phyloP scores from a whole-genome alignment of 2,888 invertebrate species.

The Nyleta sp. region DNA sequence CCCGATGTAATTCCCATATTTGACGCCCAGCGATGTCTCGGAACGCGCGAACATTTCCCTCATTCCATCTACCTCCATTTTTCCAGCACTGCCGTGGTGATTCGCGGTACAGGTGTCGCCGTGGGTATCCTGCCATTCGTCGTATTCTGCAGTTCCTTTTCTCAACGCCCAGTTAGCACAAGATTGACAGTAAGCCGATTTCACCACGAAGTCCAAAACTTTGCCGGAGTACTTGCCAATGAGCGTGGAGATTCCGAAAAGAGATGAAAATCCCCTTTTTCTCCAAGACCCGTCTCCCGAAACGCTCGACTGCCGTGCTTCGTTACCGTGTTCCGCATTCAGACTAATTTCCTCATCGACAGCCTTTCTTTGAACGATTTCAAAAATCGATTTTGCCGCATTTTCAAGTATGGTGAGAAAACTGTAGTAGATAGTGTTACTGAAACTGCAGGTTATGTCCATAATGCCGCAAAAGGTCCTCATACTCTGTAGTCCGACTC shows the following conservation, averaged over 20 bases:
- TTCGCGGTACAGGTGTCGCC: slow-evolving; percentile 12
- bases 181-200: slow-evolving; percentile 3
- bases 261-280: slow-evolving; percentile 14
- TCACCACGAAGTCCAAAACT: slow-evolving; percentile 5
- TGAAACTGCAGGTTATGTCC: not conserved
- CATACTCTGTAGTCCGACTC: not conserved
- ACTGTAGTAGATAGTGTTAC: not conserved
- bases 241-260: not conserved
- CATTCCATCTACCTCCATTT: slow-evolving; percentile 13
- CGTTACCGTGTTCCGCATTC: not conserved
- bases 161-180: slow-evolving; percentile 2
- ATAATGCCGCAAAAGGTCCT: not conserved
- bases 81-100: slow-evolving; percentile 17
- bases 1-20: slow-evolving; percentile 7
- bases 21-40: slow-evolving; percentile 8
- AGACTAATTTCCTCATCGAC: not conserved
- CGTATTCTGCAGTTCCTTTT: slow-evolving; percentile 22
- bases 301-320: not conserved
- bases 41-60: slow-evolving; percentile 19
- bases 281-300: slow-evolving; percentile 9
- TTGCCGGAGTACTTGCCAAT: slow-evolving; percentile 9
- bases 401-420: not conserved
- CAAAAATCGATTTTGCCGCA: not conserved
- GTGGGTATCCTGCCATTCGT: slow-evolving; percentile 11
- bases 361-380: not conserved